These are phyloP conservation scores for Lacerta agilis DNA, from an alignment of 2,797 vertebrate genomes.

Conservation along the genomic window DNA sequence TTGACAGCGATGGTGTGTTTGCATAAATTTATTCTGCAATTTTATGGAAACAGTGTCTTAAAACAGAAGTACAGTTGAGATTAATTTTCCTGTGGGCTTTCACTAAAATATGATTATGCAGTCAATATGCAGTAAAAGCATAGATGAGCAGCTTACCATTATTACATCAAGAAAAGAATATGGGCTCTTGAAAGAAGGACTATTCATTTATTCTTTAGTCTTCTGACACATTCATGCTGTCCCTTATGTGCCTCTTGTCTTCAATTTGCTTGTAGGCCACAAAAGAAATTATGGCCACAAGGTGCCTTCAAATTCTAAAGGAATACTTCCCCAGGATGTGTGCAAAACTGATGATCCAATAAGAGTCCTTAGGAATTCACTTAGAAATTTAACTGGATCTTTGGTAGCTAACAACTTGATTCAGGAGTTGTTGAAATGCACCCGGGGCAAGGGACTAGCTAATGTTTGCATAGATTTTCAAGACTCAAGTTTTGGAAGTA, in stretches of 20 bases:
- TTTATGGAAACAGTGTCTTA: not conserved
- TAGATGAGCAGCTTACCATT: slow-evolving; percentile 10
- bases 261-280: not conserved
- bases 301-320: slow-evolving; percentile 34
- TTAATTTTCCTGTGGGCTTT: not conserved
- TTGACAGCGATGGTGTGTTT: not conserved
- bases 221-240: slow-evolving; percentile 37
- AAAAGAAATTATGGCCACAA: slow-evolving; percentile 37
- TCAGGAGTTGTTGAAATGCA: not conserved
- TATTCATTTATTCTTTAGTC: slow-evolving; percentile 49
- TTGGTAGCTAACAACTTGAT: not conserved
- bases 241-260: slow-evolving; percentile 28
- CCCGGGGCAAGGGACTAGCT: not conserved
- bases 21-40: not conserved
- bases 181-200: slow-evolving; percentile 48
- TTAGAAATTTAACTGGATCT: not conserved
- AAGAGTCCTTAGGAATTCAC: not conserved
- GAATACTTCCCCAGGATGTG: slow-evolving; percentile 25
- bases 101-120: not conserved
- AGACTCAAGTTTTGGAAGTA: no score
- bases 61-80: not conserved
- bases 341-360: not conserved
- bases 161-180: not conserved
- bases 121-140: not conserved
- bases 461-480: no score